Evolutionary conservation across 2,797 vertebrate genomes (phyloP).

Genomic region (Ctenochaetus hawaiiensis): DNA sequence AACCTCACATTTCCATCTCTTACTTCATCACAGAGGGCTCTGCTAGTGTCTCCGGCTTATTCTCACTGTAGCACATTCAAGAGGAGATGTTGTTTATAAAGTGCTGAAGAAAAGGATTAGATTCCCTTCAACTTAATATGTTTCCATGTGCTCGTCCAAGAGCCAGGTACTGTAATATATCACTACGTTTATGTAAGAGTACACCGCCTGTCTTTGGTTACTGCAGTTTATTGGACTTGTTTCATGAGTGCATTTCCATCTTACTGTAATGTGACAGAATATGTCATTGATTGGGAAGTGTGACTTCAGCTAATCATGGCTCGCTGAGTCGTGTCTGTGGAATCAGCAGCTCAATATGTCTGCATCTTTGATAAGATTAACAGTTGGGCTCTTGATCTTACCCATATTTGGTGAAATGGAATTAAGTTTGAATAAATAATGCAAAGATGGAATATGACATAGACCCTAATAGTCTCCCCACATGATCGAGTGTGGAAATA

Average conservation of each 20-base stretch:
- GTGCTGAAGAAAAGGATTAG: constrained; percentile 53
- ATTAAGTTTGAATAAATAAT: constrained; percentile 7
- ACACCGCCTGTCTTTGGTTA: constrained; percentile 11
- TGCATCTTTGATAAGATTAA: neutral
- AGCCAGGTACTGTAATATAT: constrained; percentile 44
- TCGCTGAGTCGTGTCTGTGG: neutral
- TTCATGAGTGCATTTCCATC: constrained; percentile 38
- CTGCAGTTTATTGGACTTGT: constrained; percentile 31
- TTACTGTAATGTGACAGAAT: constrained; percentile 25
- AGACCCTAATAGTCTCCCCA: neutral
- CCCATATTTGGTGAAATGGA: constrained; percentile 23
- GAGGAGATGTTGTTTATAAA: constrained; percentile 63
- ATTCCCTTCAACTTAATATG: constrained; percentile 53
- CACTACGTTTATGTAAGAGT: constrained; percentile 48
- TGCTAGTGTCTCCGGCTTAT: constrained; percentile 25
- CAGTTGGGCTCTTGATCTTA: neutral
- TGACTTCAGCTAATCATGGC: constrained; percentile 4
- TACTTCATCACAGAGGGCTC: constrained; percentile 21
- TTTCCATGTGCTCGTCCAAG: constrained; percentile 61
- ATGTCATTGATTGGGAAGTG: constrained; percentile 32
- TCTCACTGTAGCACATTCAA: constrained; percentile 44
- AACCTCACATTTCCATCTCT: constrained; percentile 47
- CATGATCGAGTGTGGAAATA: constrained; percentile 29
- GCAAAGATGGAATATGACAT: neutral
- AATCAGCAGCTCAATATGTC: neutral